Conservation (phyloP, 2,888 invertebrate genomes). For the Pegoplata infirma region DNA sequence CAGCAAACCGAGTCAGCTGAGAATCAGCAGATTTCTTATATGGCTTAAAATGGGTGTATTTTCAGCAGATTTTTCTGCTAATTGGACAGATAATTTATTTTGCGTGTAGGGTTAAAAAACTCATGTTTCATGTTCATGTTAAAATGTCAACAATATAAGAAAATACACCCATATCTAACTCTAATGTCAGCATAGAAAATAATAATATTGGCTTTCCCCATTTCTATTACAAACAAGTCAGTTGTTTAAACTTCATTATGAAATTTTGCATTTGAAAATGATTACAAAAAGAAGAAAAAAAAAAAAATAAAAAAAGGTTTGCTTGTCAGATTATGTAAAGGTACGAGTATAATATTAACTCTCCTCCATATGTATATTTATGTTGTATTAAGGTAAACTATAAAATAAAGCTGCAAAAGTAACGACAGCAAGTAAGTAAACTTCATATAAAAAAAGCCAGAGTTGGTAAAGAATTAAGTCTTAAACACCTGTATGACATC, state of each 20-base stretch:
- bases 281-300: neutral
- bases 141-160: neutral
- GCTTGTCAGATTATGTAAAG: conserved; percentile 1
- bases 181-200: neutral
- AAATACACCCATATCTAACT: neutral
- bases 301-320: neutral
- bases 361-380: conserved; percentile 6
- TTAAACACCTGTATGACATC: too few relatives aligned
- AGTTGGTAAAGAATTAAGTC: too few relatives aligned
- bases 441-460: too few relatives aligned
- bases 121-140: neutral
- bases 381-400: too few relatives aligned
- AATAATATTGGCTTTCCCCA: neutral
- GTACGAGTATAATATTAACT: conserved; percentile 29
- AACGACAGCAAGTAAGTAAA: too few relatives aligned
- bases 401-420: too few relatives aligned
- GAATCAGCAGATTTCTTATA: too few relatives aligned
- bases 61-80: too few relatives aligned
- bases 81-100: too few relatives aligned
- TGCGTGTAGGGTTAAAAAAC: neutral
- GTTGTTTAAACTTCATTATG: conserved; percentile 23
- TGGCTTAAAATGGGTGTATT: too few relatives aligned
- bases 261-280: conserved; percentile 35
- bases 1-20: too few relatives aligned
- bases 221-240: neutral